phyloP scores from a whole-genome alignment of 2,888 invertebrate genomes.

The Aphrophora alni region DNA sequence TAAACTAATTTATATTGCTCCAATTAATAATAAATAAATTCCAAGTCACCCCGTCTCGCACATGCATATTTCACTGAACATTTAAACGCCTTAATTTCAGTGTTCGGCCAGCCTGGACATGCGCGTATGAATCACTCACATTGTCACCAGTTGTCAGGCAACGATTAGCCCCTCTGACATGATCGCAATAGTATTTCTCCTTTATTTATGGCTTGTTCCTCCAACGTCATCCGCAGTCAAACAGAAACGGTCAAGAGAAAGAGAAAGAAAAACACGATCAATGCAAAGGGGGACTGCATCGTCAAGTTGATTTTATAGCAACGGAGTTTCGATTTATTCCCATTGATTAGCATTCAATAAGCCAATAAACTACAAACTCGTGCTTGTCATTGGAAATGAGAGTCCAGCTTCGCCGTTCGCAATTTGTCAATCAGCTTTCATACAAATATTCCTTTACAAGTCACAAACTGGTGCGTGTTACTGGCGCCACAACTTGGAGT shows the following conservation, averaged over 20 bases:
- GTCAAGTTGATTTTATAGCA: slow-evolving; percentile 44
- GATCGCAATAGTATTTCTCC: slow-evolving; percentile 18
- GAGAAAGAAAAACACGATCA: slow-evolving; percentile 26
- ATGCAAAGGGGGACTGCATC: slow-evolving; percentile 23
- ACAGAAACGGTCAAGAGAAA: too few species aligned
- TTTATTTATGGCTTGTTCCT: slow-evolving; percentile 18
- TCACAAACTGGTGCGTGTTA: not conserved
- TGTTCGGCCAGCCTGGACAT: not conserved
- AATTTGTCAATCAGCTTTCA: slow-evolving; percentile 27
- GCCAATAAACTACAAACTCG: slow-evolving; percentile 46
- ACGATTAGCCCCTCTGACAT: not conserved
- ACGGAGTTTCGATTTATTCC: slow-evolving; percentile 46
- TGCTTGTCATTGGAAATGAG: slow-evolving; percentile 42
- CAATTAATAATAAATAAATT: too few species aligned
- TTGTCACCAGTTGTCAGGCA: not conserved
- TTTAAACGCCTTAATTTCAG: not conserved
- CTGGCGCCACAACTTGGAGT: not conserved
- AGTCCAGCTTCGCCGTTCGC: slow-evolving; percentile 1
- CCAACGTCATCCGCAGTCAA: slow-evolving; percentile 15
- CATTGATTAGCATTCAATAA: slow-evolving; percentile 49
- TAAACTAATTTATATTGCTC: too few species aligned
- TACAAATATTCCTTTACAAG: not conserved
- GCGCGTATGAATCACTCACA: not conserved
- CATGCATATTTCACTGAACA: not conserved
- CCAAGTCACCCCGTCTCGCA: too few species aligned